Conservation (phyloP, 2,888 invertebrate genomes). For the Apamea epomidion region DNA sequence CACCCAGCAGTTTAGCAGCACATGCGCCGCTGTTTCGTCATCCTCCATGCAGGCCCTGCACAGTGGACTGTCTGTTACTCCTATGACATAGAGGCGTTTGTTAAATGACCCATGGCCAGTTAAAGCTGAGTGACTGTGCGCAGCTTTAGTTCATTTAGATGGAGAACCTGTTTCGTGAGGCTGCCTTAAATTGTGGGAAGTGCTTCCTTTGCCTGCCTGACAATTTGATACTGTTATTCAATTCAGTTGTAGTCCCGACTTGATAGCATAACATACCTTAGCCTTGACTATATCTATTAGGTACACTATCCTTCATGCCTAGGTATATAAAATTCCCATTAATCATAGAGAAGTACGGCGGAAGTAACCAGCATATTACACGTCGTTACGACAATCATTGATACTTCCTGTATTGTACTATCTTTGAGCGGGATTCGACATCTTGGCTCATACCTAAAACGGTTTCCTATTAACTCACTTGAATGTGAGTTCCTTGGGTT, state of each 20-base stretch:
- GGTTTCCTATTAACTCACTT: background rate
- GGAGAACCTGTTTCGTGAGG: no score
- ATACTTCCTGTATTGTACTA: slow-evolving; percentile 69
- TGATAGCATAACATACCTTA: background rate
- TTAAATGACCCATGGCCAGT: no score
- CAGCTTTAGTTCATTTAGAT: no score
- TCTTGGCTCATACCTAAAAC: slow-evolving; percentile 24
- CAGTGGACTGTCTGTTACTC: no score
- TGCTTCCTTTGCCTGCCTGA: no score
- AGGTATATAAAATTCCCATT: slow-evolving; percentile 48
- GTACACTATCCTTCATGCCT: background rate
- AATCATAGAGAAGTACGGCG: slow-evolving; percentile 43
- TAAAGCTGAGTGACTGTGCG: no score
- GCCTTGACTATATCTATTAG: background rate
- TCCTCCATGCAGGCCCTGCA: no score
- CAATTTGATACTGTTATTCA: background rate
- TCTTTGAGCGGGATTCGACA: slow-evolving; percentile 54
- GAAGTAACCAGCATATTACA: slow-evolving; percentile 56
- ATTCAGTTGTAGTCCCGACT: background rate
- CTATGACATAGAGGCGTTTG: no score
- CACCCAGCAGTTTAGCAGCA: no score
- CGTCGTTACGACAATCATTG: slow-evolving; percentile 67
- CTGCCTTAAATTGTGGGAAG: no score
- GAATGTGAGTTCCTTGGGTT: background rate
- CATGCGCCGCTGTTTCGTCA: no score